These are phyloP conservation scores for Acholoe squamosa DNA, from an alignment of 2,888 invertebrate genomes.

Conservation along the genomic window DNA sequence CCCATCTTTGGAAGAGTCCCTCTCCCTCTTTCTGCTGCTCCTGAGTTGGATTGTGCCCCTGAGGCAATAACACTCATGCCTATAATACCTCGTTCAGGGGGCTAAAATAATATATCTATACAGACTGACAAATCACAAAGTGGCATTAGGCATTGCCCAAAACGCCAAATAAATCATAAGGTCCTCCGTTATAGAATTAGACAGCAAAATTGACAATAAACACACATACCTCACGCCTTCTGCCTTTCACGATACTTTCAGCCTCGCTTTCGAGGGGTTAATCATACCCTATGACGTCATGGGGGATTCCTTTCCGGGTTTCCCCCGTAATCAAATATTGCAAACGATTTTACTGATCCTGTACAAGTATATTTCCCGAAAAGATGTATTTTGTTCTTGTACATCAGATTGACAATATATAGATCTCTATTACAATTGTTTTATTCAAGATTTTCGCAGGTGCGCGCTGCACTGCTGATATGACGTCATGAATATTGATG, in stretches of 20 bases:
- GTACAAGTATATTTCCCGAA: no score
- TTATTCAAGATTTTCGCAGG: no score
- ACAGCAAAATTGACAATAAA: constrained; percentile 49
- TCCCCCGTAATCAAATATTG: constrained; percentile 5
- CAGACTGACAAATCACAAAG: neutral
- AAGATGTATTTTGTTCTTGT: no score
- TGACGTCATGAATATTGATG: constrained; percentile 55
- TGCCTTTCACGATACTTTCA: constrained; percentile 42
- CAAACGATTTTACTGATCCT: neutral
- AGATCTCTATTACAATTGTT: no score
- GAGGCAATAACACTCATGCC: neutral
- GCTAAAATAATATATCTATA: no score
- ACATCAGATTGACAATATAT: no score
- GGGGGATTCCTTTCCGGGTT: constrained; percentile 60
- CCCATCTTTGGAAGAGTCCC: constrained; percentile 20
- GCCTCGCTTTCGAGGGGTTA: constrained; percentile 60
- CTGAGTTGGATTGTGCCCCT: neutral
- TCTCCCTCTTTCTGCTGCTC: constrained; percentile 48
- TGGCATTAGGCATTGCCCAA: neutral
- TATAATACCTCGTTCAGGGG: neutral
- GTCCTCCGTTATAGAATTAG: neutral
- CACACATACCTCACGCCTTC: constrained; percentile 58
- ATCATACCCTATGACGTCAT: constrained; percentile 57
- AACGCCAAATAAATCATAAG: neutral
- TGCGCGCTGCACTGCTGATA: constrained; percentile 11